Evolutionary conservation across 2,888 invertebrate genomes (phyloP), one percentile per base, ranked within the genome.

Genomic region (Meiosimyza decipiens): DNA sequence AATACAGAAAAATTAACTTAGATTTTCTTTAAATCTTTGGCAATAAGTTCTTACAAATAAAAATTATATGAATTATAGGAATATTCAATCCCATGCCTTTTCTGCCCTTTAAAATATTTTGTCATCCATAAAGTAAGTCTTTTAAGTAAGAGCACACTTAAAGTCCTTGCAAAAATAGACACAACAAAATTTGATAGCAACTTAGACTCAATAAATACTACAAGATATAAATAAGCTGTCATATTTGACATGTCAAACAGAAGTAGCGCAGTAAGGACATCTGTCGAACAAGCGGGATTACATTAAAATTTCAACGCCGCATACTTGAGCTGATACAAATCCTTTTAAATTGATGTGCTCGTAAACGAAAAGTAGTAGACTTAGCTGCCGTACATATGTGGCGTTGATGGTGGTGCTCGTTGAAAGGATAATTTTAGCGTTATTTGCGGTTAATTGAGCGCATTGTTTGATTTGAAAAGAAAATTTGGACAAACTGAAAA

Each of bases 251-350:
- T n/a, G 55, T 55, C 18, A 22, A 55, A 22, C 4, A 16, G 55
- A 18, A 22, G 15, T 55, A 22, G 22, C 55, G 15, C 18, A 40
- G 40, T 40, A 9, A 40, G 1, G 55, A 55, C 55, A 55, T 55
- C 55, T 55, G 55, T n/a, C 55, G 55, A 55, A 55, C 55, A 16
- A n/a, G 16, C 55, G 6, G 40, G 40, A 40, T 40, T 40, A 40
- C 40, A 40, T 40, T 40, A 9, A 40, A 40, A 40, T 40, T 40
- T 40, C 40, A 40, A 40, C 40, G 9, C 9, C 40, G 55, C 54
- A n/a, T n/a, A 54, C 54, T n/a, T 16, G n/a, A 54, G 16, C 54
- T n/a, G 54, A 54, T 40, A n/a, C 55, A 55, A 55, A 55, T 55
- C 55, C 55, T 55, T 16, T 16, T 11, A 55, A 55, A 55, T 22